Conservation (phyloP, 1,140 invertebrate species). For the Pseudomyrmex sp. region DNA sequence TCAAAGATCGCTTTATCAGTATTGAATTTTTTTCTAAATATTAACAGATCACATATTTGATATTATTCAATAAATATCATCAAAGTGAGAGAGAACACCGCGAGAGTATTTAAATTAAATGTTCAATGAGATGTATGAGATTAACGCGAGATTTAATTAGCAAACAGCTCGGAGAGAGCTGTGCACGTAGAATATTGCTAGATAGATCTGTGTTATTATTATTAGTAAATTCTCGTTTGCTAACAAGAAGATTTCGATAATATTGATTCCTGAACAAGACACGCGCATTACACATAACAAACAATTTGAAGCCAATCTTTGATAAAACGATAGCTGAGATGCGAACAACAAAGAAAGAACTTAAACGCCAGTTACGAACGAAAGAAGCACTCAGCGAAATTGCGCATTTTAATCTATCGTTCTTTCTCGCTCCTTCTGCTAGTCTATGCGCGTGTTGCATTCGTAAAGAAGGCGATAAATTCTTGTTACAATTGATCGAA, state of each 20-base stretch:
- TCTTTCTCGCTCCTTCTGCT: neutral
- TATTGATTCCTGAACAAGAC: constrained; percentile 7
- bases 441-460: constrained; percentile 28
- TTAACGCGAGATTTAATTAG: constrained; percentile 52
- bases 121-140: constrained; percentile 41
- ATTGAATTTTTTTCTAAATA: constrained; percentile 19
- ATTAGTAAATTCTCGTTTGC: neutral
- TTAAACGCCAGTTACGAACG: constrained; percentile 25
- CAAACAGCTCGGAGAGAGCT: neutral
- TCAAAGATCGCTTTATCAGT: neutral
- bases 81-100: neutral
- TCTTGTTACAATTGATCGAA: constrained; percentile 49
- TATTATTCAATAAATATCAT: constrained; percentile 14
- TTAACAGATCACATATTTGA: neutral
- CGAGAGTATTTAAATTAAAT: constrained; percentile 44
- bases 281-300: neutral
- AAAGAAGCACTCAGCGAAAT: constrained; percentile 62
- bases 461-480: constrained; percentile 55
- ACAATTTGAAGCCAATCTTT: neutral
- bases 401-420: constrained; percentile 64
- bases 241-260: constrained; percentile 19
- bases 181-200: neutral
- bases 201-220: constrained; percentile 16
- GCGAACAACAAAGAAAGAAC: neutral
- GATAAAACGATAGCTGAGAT: constrained; percentile 16